These are phyloP conservation scores for Carcina quercana DNA, from an alignment of 2,888 invertebrate species.

Conservation along the genomic window DNA sequence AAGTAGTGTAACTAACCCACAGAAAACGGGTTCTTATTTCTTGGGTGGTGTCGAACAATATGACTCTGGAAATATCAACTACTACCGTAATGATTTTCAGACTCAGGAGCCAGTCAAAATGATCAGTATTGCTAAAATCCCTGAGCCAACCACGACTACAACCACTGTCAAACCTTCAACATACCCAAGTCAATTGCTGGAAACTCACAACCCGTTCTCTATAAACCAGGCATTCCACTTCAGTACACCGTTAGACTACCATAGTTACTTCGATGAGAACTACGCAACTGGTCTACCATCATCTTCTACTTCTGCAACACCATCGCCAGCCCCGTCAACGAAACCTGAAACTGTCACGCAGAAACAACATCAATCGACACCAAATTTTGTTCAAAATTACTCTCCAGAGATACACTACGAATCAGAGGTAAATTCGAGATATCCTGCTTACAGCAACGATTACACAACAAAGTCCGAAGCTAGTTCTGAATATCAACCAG, in stretches of 20 bases:
- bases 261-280: conserved; percentile 52
- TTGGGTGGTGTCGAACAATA: conserved; percentile 38
- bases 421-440: conserved; percentile 44
- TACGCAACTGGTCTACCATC: conserved; percentile 27
- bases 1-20: conserved; percentile 25
- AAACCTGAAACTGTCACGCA: conserved; percentile 37
- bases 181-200: conserved; percentile 52
- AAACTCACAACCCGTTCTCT: conserved; percentile 66
- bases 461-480: conserved; percentile 36
- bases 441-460: conserved; percentile 34
- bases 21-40: conserved; percentile 46
- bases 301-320: conserved; percentile 20
- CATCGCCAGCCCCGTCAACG: conserved; percentile 23
- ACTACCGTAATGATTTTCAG: conserved; percentile 29
- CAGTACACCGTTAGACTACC: conserved; percentile 62
- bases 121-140: conserved; percentile 34
- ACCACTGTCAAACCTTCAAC: conserved; percentile 52
- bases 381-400: conserved; percentile 49
- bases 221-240: conserved; percentile 68
- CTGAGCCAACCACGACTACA: conserved; percentile 37
- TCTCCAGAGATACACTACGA: conserved; percentile 59
- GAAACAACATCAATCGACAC: conserved; percentile 37
- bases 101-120: conserved; percentile 25
- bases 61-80: conserved; percentile 35
- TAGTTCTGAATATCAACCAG: conserved; percentile 11